phyloP scores from a whole-genome alignment of 2,113 vertebrate species.

The Oryctolagus cuniculus region mOryCun1.1 NC_091443.1:50565001-50565500 shows the following conservation, averaged over 20 bases:
- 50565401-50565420: neutral
- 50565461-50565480: conserved; percentile 24
- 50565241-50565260: neutral
- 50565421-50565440: neutral
- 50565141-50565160: neutral
- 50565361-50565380: neutral
- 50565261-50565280: neutral
- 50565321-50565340: neutral
- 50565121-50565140: neutral
- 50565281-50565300: conserved; percentile 19
- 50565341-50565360: neutral
- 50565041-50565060: neutral
- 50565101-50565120: neutral
- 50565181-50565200: conserved; percentile 8
- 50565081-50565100: neutral
- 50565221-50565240: neutral
- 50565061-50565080: neutral
- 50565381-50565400: neutral
- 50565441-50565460: neutral
- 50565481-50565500: neutral
- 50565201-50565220: neutral
- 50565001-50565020: neutral
- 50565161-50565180: neutral
- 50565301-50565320: neutral
- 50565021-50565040: neutral